Evolutionary conservation across 2,797 vertebrate genomes (phyloP), one percentile per base, ranked within the genome.

Genomic region (Melanotaenia pygmaea): DNA sequence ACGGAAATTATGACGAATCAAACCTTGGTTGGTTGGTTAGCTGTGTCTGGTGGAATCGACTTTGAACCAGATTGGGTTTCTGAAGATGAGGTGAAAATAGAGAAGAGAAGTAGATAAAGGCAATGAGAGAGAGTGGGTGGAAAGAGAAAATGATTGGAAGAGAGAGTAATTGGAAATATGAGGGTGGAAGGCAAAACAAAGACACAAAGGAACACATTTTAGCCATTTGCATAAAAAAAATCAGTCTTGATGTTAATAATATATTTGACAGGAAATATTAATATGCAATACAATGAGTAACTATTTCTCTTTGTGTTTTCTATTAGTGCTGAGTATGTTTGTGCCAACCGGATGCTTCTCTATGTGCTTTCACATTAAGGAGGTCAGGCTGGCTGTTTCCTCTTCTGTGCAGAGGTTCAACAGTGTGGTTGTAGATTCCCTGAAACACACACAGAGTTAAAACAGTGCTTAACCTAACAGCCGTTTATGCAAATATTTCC

Each of bases 1-100:
- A 68, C 40, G 59, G 79, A 79, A 71, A 84, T 64, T 13, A 72
- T 47, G 72, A 83, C 18, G 35, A 82, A 64, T 82, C 87, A 79
- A 73, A 94, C 93, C 92, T 94, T 93, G 75, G 75, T 85, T 72
- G 88, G 85, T 75, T 87, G 86, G 79, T 58, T 86, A 1, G 47
- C 70, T 62, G 80, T 51, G 37, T 93, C 92, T 72, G 88, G 43
- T 65, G 85, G 86, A 67, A 80, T 83, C 90, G 88, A 89, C 76
- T 90, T 93, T 74, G 91, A 87, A 59, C 72, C 79, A 59, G 86
- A 62, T 64, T 80, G 80, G 64, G 82, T 83, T 66, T 91, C 92
- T 94, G 65, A 67, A 65, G 24, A 72, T 69, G 73, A 69, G 63
- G 80, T 62, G 60, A 56, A 80, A 72, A 74, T 30, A 50, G 47